Evolutionary conservation across 2,888 invertebrate genomes (phyloP), one percentile per base, ranked within the genome.

Genomic region (Hanleya hanleyi): DNA sequence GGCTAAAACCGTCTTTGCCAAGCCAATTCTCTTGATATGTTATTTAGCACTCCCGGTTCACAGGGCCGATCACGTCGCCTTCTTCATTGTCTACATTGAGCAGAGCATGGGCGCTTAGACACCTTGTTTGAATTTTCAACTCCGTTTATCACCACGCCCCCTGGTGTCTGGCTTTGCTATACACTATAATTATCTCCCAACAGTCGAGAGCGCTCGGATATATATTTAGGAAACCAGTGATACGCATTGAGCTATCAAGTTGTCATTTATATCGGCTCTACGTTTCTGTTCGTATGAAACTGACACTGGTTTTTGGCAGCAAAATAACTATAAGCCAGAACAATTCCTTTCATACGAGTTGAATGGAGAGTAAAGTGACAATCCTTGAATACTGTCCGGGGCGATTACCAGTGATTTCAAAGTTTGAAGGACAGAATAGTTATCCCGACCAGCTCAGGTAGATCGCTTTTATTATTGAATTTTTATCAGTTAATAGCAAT

Each of bases 211-310:
- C 47, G 47, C n/a, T 41, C 26, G 57, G 22, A 29, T 26, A 57
- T 57, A 57, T 57, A 57, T 22, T 57, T 57, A 57, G 57, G 12
- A 29, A 57, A 57, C 32, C 15, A 29, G 29, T 15, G 32, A 57
- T 57, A 22, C 57, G 32, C 57, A 57, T 57, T 57, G 57, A 57
- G 57, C 57, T 57, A 57, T 57, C 57, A 57, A 57, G 57, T 57
- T 57, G 57, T 57, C 57, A 57, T 26, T 22, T 57, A 15, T 57
- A n/a, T 57, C 57, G 32, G 32, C 57, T 57, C 15, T 22, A 47
- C 47, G 22, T 47, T 47, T 47, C 47, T 47, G 47, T 57, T 29
- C 29, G 57, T 57, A 32, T 57, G 57, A 57, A 57, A 57, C 29
- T 57, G 57, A 57, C 57, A 57, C 57, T 57, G 29, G 26, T 18